These are phyloP conservation scores for Falco biarmicus DNA, from an alignment of 2,797 vertebrate species.

Conservation along the genomic window DNA sequence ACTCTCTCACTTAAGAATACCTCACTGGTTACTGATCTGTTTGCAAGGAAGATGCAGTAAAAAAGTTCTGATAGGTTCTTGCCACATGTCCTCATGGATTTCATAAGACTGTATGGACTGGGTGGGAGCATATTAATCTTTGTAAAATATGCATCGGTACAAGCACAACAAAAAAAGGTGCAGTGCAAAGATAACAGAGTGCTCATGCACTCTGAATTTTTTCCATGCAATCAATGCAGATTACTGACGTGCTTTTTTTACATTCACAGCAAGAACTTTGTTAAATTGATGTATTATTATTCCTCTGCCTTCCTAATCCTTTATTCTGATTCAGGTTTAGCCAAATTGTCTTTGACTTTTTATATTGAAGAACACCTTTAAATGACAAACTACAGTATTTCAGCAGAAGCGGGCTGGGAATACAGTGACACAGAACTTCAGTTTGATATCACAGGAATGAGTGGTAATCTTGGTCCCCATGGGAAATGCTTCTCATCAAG, in stretches of 20 bases:
- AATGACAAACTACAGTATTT: background rate
- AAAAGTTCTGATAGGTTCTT: background rate
- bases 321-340: slow-evolving; percentile 32
- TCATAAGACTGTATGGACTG: background rate
- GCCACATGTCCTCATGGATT: background rate
- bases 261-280: slow-evolving; percentile 18
- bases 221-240: slow-evolving; percentile 24
- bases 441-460: background rate
- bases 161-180: slow-evolving; percentile 45
- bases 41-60: background rate
- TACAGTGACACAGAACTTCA: background rate
- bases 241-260: slow-evolving; percentile 24
- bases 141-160: slow-evolving; percentile 37
- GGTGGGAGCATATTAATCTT: slow-evolving; percentile 27
- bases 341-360: background rate
- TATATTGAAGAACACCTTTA: background rate
- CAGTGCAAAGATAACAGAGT: slow-evolving; percentile 31
- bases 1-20: background rate
- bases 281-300: slow-evolving; percentile 38
- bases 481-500: background rate
- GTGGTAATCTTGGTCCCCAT: background rate
- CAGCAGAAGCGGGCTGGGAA: background rate
- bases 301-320: slow-evolving; percentile 33
- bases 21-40: slow-evolving; percentile 7
- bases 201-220: slow-evolving; percentile 29